phyloP scores from a whole-genome alignment of 2,797 vertebrate species.

The Calcarius lapponicus region DNA sequence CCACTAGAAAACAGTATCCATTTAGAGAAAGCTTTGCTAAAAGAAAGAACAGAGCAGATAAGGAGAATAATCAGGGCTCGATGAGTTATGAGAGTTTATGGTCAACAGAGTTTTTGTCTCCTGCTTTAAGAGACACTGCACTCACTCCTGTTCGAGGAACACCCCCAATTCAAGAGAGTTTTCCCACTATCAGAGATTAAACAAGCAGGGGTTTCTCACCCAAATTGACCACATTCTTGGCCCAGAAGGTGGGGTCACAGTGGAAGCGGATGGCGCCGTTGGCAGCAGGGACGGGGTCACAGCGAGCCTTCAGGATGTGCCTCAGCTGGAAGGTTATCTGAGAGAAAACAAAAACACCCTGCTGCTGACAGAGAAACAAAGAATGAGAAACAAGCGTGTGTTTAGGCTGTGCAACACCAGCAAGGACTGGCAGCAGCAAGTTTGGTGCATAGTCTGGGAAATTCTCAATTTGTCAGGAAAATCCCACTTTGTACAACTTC shows the following conservation, averaged over 20 bases:
- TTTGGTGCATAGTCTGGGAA: background rate
- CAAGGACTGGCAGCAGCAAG: background rate
- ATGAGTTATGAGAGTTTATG: background rate
- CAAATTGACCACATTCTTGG: conserved; percentile 97
- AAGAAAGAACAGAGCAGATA: background rate
- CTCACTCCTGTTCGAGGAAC: background rate
- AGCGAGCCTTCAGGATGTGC: conserved; percentile 91
- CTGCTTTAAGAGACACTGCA: background rate
- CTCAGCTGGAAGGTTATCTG: conserved; percentile 96
- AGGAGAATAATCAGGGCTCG: background rate
- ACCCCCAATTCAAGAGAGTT: background rate
- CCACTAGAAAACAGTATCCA: background rate
- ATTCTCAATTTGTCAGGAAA: background rate
- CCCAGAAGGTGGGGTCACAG: conserved; percentile 98
- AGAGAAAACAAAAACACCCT: background rate
- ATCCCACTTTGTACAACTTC: background rate
- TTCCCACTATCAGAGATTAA: background rate
- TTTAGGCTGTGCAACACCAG: background rate
- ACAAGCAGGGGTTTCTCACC: conserved; percentile 77
- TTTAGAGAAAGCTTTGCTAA: background rate
- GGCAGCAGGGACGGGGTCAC: conserved; percentile 92
- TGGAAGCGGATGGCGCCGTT: conserved; percentile 96
- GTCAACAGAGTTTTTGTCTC: background rate
- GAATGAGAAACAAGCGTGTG: background rate
- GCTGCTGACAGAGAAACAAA: background rate